Evolutionary conservation across 2,113 vertebrate species (phyloP).

Genomic region (Rhea pennata): DNA sequence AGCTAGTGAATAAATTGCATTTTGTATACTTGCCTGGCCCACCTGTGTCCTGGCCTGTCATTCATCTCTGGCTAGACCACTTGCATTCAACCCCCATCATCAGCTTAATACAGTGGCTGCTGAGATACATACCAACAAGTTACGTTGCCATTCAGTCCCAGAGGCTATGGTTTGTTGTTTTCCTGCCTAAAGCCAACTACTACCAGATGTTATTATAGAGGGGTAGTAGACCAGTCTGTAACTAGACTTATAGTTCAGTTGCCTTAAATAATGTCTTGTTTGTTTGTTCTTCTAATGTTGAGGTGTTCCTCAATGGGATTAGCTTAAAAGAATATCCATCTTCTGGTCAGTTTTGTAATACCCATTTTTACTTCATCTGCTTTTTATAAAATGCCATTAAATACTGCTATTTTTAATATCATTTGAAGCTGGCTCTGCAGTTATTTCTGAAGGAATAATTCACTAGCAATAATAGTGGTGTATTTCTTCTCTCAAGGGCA

Average conservation of each 20-base stretch:
- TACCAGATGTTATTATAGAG: background rate
- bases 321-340: background rate
- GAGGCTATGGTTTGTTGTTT: background rate
- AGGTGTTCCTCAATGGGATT: background rate
- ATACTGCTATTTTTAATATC: background rate
- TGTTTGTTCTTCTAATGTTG: background rate
- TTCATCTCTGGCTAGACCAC: background rate
- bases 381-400: background rate
- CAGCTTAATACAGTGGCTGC: background rate
- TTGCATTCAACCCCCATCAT: background rate
- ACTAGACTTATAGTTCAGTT: background rate
- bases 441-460: conserved; percentile 2
- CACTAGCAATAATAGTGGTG: background rate
- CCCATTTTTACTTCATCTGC: background rate
- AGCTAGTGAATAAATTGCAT: background rate
- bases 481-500: background rate
- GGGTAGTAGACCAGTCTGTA: background rate
- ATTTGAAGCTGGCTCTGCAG: background rate
- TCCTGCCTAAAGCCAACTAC: background rate
- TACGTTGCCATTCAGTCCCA: background rate
- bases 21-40: background rate
- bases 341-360: background rate
- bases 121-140: background rate
- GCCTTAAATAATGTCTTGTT: background rate
- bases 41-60: background rate